Conservation (phyloP, 2,113 vertebrate species). For the Lepidothrix coronata region DNA sequence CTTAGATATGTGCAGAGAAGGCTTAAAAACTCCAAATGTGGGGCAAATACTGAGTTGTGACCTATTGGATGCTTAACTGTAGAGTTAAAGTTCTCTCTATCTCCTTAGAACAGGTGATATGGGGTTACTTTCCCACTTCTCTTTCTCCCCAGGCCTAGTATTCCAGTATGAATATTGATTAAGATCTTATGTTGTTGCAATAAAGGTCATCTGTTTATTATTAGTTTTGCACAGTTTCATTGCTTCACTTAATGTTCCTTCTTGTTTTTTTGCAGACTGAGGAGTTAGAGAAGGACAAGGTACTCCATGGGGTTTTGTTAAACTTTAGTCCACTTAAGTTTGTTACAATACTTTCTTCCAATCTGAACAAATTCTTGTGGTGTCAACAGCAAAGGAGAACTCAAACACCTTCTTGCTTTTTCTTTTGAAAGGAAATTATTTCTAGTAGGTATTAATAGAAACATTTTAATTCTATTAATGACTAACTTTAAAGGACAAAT, state of each 20-base stretch:
- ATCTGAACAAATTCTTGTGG: background rate
- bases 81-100: background rate
- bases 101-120: background rate
- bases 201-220: background rate
- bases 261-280: background rate
- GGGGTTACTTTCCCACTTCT: background rate
- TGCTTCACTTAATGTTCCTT: background rate
- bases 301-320: background rate
- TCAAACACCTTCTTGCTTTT: background rate
- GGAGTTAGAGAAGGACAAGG: background rate
- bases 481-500: background rate
- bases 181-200: rapidly evolving
- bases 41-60: background rate
- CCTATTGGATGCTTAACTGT: background rate
- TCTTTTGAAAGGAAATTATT: background rate
- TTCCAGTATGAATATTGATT: background rate
- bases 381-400: background rate
- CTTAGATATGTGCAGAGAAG: background rate
- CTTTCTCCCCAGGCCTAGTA: background rate
- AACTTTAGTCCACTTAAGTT: background rate
- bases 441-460: background rate
- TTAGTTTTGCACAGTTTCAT: background rate
- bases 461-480: background rate
- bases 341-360: background rate
- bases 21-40: background rate